These are phyloP conservation scores for Amblyopsis rosae DNA, from an alignment of 2,113 vertebrate species.

Conservation along the genomic window DNA sequence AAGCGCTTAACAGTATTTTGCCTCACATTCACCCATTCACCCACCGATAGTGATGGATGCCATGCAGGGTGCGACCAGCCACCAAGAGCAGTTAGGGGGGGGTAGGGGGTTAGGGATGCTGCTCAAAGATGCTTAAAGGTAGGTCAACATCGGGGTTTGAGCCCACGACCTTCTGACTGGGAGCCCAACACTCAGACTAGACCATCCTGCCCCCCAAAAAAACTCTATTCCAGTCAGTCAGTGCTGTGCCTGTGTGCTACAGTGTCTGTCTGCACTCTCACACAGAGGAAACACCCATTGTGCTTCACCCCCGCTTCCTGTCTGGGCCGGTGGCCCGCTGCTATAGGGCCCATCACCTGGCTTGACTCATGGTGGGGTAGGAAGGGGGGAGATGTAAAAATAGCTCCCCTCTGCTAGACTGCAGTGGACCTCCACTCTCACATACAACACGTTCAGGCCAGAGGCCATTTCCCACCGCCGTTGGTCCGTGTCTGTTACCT, in stretches of 20 bases:
- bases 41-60: too few species aligned
- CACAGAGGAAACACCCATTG: conserved; percentile 62
- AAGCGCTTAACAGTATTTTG: too few species aligned
- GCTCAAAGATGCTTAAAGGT: too few species aligned
- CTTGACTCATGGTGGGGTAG: conserved; percentile 22
- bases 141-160: too few species aligned
- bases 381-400: conserved; percentile 30
- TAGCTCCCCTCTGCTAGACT: conserved; percentile 18
- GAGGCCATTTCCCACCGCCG: too few species aligned
- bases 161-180: too few species aligned
- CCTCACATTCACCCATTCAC: too few species aligned
- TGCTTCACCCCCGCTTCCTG: conserved; percentile 68
- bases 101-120: too few species aligned
- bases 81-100: too few species aligned
- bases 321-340: conserved; percentile 35
- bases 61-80: too few species aligned
- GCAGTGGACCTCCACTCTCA: conserved; percentile 29
- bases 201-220: too few species aligned
- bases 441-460: conserved; percentile 27
- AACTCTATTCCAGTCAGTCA: conserved; percentile 27
- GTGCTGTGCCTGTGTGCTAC: not conserved
- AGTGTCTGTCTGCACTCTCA: conserved; percentile 26
- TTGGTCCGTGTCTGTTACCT: conserved; percentile 47
- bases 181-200: too few species aligned
- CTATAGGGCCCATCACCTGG: conserved; percentile 37